Conservation (phyloP, 2,888 invertebrate genomes). For the Ischnus inquisitorius region DNA sequence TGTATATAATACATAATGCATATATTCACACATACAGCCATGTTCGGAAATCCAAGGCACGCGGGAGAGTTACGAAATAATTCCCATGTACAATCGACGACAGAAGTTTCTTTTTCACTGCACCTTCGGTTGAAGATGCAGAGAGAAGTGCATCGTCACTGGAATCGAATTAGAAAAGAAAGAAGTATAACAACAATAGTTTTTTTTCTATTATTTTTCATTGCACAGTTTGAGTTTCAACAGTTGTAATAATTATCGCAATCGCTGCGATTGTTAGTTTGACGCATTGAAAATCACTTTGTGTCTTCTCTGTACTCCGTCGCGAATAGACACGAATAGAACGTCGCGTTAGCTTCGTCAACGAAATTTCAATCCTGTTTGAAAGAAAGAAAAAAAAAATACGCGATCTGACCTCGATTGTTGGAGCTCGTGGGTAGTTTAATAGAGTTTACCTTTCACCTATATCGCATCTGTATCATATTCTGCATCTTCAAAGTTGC, state of each 20-base stretch:
- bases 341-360: conserved; percentile 1
- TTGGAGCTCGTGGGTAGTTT: background rate
- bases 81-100: conserved; percentile 34
- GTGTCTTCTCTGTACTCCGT: too few relatives aligned
- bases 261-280: too few relatives aligned
- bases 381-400: conserved; percentile 4
- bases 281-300: too few relatives aligned
- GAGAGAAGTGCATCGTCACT: background rate
- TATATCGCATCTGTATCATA: background rate
- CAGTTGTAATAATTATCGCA: too few relatives aligned
- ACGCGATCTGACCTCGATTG: background rate
- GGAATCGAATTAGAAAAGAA: too few relatives aligned
- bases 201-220: too few relatives aligned
- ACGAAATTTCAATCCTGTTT: conserved; percentile 14
- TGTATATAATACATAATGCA: background rate
- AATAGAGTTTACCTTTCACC: background rate
- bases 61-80: conserved; percentile 43
- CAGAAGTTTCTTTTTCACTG: conserved; percentile 23
- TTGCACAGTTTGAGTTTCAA: too few relatives aligned
- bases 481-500: background rate
- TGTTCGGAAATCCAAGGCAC: conserved; percentile 36
- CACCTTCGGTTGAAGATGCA: background rate
- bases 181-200: too few relatives aligned
- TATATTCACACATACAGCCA: too few relatives aligned
- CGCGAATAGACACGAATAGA: background rate